A percentile compares a stretch with the other conserved stretches of the same genome.
phyloP scores from a whole-genome alignment of 2,888 invertebrate species.

The Rosalia funebris region DNA sequence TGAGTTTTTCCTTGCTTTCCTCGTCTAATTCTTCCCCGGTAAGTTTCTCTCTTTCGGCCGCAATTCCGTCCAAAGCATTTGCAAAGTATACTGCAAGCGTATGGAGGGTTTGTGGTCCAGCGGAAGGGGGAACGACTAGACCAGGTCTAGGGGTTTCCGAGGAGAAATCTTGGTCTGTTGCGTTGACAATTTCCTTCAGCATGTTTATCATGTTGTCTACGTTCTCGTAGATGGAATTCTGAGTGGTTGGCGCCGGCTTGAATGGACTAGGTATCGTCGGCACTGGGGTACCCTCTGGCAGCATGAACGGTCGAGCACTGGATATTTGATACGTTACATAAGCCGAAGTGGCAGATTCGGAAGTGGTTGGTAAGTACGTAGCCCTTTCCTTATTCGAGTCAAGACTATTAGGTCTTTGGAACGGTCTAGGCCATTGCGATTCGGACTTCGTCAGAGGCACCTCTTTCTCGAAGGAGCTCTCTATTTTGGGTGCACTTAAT shows the following conservation, averaged over 20 bases:
- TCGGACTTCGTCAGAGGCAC: conserved; percentile 31
- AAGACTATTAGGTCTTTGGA: conserved; percentile 33
- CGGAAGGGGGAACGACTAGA: conserved; percentile 76
- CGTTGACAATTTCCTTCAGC: conserved; percentile 70
- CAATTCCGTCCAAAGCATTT: conserved; percentile 72
- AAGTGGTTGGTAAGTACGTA: background rate
- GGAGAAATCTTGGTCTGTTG: conserved; percentile 65
- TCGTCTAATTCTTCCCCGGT: conserved; percentile 46
- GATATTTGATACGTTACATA: conserved; percentile 54
- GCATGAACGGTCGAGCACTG: conserved; percentile 58
- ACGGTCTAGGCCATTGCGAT: conserved; percentile 46
- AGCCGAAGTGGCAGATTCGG: conserved; percentile 39
- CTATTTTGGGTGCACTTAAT: background rate
- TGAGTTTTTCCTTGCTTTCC: conserved; percentile 64
- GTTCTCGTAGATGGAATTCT: conserved; percentile 69
- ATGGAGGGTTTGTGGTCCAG: conserved; percentile 81
- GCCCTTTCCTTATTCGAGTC: background rate
- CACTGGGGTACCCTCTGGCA: conserved; percentile 30
- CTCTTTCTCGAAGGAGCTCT: background rate
- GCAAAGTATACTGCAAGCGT: conserved; percentile 85
- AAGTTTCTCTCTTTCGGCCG: conserved; percentile 56
- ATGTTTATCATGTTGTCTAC: conserved; percentile 77
- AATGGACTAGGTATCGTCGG: conserved; percentile 52
- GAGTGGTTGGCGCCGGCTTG: conserved; percentile 57
- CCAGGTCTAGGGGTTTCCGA: conserved; percentile 69